Evolutionary conservation across 2,888 invertebrate species (phyloP).

Genomic region (Timema podura): DNA sequence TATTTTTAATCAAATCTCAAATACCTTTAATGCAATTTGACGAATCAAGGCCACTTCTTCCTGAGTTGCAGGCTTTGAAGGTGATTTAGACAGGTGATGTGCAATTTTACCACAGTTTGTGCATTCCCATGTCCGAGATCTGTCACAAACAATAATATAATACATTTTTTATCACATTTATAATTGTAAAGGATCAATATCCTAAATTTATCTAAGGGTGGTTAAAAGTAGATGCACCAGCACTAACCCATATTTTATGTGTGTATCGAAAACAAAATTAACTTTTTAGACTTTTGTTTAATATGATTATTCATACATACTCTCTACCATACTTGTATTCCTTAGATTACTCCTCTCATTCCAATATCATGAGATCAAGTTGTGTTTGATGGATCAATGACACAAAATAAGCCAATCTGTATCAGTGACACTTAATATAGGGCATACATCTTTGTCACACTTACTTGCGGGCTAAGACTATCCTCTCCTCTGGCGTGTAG

Average conservation of each 20-base stretch:
- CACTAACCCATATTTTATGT: background rate
- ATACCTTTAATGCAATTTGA: conserved; percentile 53
- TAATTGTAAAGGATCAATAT: too few species aligned
- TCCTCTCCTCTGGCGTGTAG: conserved; percentile 80
- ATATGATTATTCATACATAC: too few species aligned
- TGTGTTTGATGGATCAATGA: too few species aligned
- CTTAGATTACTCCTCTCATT: conserved; percentile 12
- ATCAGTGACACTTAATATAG: too few species aligned
- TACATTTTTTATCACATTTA: too few species aligned
- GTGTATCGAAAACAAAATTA: background rate
- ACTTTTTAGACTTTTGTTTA: background rate
- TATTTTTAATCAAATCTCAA: background rate
- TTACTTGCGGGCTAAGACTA: conserved; percentile 71
- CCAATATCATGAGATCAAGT: conserved; percentile 38
- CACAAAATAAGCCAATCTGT: too few species aligned
- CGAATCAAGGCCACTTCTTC: conserved; percentile 53
- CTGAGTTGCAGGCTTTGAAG: conserved; percentile 45
- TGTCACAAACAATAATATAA: too few species aligned
- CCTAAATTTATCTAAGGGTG: too few species aligned
- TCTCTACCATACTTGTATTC: conserved; percentile 43
- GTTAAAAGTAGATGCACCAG: background rate
- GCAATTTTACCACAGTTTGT: conserved; percentile 56
- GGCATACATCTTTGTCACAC: conserved; percentile 22
- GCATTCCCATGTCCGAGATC: conserved; percentile 62
- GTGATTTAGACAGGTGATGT: conserved; percentile 19